Evolutionary conservation across 2,888 invertebrate species (phyloP).

Genomic region (Cylloceria caligata): DNA sequence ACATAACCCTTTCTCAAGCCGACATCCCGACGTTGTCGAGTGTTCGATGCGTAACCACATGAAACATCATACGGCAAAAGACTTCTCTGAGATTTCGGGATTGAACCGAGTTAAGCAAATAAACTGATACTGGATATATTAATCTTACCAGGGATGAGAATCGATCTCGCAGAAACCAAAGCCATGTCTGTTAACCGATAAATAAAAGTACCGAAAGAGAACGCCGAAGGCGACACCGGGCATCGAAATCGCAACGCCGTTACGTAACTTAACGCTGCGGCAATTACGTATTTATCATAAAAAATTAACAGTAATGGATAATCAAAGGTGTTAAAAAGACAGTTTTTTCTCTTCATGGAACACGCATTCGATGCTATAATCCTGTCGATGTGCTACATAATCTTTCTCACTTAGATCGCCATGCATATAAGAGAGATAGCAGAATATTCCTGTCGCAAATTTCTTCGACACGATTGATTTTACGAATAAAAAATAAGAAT

Average conservation of each 20-base stretch:
- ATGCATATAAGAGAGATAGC: too few species aligned
- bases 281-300: not conserved
- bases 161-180: slow-evolving; percentile 77
- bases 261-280: slow-evolving; percentile 26
- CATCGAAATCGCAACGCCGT: slow-evolving; percentile 6
- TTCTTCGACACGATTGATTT: too few species aligned
- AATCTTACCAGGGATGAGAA: slow-evolving; percentile 81
- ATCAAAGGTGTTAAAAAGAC: not conserved
- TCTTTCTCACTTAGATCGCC: too few species aligned
- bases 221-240: slow-evolving; percentile 32
- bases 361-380: not conserved
- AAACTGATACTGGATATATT: slow-evolving; percentile 47
- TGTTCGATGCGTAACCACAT: not conserved
- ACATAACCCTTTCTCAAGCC: slow-evolving; percentile 66
- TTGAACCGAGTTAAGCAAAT: not conserved
- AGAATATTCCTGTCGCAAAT: too few species aligned
- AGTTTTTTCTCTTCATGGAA: not conserved
- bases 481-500: too few species aligned
- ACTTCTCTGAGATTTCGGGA: not conserved
- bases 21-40: slow-evolving; percentile 24
- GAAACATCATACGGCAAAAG: slow-evolving; percentile 1
- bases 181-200: slow-evolving; percentile 78
- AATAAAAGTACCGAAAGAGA: slow-evolving; percentile 55
- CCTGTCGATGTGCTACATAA: not conserved
- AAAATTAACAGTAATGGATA: not conserved